A percentile compares a stretch with the other conserved stretches of the same genome.
phyloP scores from a whole-genome alignment of 2,888 invertebrate species.

The Xanthostigma xanthostigma region DNA sequence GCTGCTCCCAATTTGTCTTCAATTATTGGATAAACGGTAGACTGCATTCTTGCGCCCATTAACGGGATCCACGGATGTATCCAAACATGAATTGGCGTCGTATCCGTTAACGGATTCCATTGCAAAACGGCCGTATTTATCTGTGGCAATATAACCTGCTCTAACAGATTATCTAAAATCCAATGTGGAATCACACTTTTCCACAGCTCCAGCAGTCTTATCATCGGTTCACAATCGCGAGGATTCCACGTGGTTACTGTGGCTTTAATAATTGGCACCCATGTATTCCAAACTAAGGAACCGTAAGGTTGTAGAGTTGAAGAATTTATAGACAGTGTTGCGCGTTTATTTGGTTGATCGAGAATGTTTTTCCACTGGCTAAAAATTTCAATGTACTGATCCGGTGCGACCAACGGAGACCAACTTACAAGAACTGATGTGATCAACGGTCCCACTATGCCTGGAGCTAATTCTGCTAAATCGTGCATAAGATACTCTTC shows the following conservation, averaged over 20 bases:
- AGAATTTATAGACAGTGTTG: slow-evolving; percentile 30
- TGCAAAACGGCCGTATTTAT: slow-evolving; percentile 59
- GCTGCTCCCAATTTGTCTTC: slow-evolving; percentile 82
- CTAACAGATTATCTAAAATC: slow-evolving; percentile 69
- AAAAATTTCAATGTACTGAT: slow-evolving; percentile 46
- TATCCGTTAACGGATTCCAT: slow-evolving; percentile 94
- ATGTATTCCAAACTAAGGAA: slow-evolving; percentile 76
- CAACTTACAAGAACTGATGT: slow-evolving; percentile 59
- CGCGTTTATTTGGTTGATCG: slow-evolving; percentile 22
- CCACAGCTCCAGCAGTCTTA: slow-evolving; percentile 71
- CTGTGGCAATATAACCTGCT: slow-evolving; percentile 66
- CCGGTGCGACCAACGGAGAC: slow-evolving; percentile 61
- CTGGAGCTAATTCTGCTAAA: slow-evolving; percentile 67
- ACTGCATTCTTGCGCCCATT: slow-evolving; percentile 32
- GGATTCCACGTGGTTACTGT: slow-evolving; percentile 73
- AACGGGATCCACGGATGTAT: slow-evolving; percentile 90
- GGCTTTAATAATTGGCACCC: slow-evolving; percentile 68
- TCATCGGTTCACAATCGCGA: slow-evolving; percentile 60
- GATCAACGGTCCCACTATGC: slow-evolving; percentile 70
- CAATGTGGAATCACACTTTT: slow-evolving; percentile 62
- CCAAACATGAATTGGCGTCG: slow-evolving; percentile 93
- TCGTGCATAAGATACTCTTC: slow-evolving; percentile 76
- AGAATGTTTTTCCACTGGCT: slow-evolving; percentile 57
- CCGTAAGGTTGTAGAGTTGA: slow-evolving; percentile 54
- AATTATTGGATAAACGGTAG: slow-evolving; percentile 72